These are phyloP conservation scores for Anguilla marmorata DNA, from an alignment of 2,797 vertebrate species.

Conservation along the genomic window DNA sequence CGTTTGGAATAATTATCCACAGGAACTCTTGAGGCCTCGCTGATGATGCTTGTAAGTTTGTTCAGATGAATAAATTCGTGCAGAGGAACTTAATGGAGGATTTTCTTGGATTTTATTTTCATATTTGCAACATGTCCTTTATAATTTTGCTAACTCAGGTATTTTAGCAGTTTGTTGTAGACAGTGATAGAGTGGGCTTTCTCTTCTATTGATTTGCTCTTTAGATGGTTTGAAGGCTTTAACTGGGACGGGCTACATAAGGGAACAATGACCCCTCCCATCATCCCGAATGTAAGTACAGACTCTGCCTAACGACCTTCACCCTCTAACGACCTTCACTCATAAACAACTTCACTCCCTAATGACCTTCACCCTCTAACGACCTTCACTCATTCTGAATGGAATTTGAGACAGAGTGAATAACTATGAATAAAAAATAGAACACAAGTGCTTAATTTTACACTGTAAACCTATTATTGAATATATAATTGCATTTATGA, in stretches of 20 bases:
- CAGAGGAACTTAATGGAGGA: background rate
- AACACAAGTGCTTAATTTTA: background rate
- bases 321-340: constrained; percentile 2
- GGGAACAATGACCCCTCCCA: constrained; percentile 94
- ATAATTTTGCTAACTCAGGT: background rate
- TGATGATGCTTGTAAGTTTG: background rate
- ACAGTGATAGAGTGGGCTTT: background rate
- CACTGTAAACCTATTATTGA: background rate
- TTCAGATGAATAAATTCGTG: background rate
- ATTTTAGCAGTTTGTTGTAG: background rate
- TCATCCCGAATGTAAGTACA: constrained; percentile 92
- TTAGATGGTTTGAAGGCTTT: constrained; percentile 99
- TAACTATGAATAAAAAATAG: background rate
- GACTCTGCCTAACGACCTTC: constrained; percentile 23
- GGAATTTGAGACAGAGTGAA: too few relatives aligned
- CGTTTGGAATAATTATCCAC: background rate
- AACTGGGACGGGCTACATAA: constrained; percentile 98
- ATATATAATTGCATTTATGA: too few relatives aligned
- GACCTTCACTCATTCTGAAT: background rate
- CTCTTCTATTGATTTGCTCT: background rate
- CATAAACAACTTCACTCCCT: background rate
- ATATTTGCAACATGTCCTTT: background rate
- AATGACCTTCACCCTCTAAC: constrained; percentile 24
- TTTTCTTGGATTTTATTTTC: background rate
- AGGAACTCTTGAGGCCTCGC: background rate